Evolutionary conservation across 2,113 vertebrate genomes (phyloP), one percentile per base, ranked within the genome.

Genomic region (Ahaetulla prasina): DNA sequence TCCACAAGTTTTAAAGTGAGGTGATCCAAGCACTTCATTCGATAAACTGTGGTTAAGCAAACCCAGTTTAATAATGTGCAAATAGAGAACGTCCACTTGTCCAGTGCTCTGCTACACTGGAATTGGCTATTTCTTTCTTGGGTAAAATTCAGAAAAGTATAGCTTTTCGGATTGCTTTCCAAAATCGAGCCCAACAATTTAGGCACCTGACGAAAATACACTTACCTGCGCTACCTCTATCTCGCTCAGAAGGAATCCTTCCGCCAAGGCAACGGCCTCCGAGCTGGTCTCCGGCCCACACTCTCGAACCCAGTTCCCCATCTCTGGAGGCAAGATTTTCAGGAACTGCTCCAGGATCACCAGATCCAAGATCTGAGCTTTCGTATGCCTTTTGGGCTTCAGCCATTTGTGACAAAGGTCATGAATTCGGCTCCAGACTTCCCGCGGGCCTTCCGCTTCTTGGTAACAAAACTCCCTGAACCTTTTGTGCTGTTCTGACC

Each of bases 381-480:
- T 80, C 0, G 74, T 80, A 22, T 80, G 74, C 74, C 35, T 80
- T 43, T 80, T 80, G 74, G 74, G 74, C 18, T 80, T 43, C 85
- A 86, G 45, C 86, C 86, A 87, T 3, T 53, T 50, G 30, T 49
- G 86, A 12, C 86, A 87, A 30, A 87, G 86, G 86, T 52, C 27
- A 9, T 87, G 86, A 50, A 87, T 50, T 2, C 49, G 86, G 49
- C 86, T 53, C 47, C 86, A 87, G 3, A 47, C 96, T 80, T 96
- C 96, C 30, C 96, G 93, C 14, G 96, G 96, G 0, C 96, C 96
- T 1, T 95, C 95, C 2, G 96, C 96, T 74, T 95, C 96, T 88
- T 95, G 96, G 92, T 96, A 96, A 50, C 95, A 95, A 63, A 96
- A 96, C n/a, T 95, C 96, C 60, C 96, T 88, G 88, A 96, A 96